phyloP scores from a whole-genome alignment of 2,888 invertebrate genomes.

The Diachrysia chrysitis region DNA sequence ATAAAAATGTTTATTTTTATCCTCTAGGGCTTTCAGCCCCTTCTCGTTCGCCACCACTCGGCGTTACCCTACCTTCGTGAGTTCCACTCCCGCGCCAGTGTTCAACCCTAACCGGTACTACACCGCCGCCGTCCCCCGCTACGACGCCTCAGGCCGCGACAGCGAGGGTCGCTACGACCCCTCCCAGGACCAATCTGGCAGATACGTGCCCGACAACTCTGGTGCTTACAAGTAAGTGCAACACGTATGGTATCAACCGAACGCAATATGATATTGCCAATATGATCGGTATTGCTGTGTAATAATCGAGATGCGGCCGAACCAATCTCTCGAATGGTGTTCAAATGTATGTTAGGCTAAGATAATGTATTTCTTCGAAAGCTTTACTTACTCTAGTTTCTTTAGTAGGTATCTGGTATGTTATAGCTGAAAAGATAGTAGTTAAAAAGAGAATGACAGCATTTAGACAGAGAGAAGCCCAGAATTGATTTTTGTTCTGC shows the following conservation, averaged over 20 bases:
- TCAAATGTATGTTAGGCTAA: neutral
- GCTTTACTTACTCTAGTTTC: no score
- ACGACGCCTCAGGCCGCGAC: slow-evolving; percentile 55
- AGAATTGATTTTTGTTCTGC: no score
- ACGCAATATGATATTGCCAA: neutral
- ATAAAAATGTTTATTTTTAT: no score
- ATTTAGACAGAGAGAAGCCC: no score
- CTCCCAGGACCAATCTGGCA: slow-evolving; percentile 65
- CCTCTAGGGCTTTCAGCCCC: slow-evolving; percentile 28
- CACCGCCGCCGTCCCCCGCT: slow-evolving; percentile 11
- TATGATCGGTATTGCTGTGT: neutral
- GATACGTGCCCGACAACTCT: slow-evolving; percentile 72
- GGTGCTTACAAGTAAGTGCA: slow-evolving; percentile 79
- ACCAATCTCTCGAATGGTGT: neutral
- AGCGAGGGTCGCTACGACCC: slow-evolving; percentile 61
- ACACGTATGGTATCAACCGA: neutral
- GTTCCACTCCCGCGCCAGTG: slow-evolving; percentile 30
- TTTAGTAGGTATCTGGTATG: no score
- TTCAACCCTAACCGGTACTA: slow-evolving; percentile 58
- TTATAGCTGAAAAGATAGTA: no score
- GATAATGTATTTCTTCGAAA: neutral
- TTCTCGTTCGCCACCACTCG: slow-evolving; percentile 39
- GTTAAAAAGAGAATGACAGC: no score
- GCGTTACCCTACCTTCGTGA: slow-evolving; percentile 24
- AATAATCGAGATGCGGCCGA: neutral